phyloP scores from a whole-genome alignment of 2,797 vertebrate genomes.

The Poeciliopsis turneri region DNA sequence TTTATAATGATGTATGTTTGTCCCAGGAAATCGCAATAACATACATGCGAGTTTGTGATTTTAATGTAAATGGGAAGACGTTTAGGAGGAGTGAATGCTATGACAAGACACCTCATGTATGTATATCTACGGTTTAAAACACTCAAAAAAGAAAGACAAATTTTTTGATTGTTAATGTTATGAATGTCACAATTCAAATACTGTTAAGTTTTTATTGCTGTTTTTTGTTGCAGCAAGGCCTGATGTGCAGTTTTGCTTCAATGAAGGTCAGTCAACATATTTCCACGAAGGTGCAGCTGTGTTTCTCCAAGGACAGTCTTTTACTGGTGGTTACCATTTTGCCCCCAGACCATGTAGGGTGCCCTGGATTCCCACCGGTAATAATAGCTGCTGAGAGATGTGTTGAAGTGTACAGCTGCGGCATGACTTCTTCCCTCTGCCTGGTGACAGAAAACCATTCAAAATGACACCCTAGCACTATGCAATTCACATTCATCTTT shows the following conservation, averaged over 20 bases:
- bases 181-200: not conserved
- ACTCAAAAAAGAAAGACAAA: not conserved
- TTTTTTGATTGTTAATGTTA: too few species aligned
- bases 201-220: not conserved
- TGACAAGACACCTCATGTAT: not conserved
- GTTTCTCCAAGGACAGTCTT: slow-evolving; percentile 69
- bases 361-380: slow-evolving; percentile 75
- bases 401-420: slow-evolving; percentile 59
- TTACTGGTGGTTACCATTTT: slow-evolving; percentile 64
- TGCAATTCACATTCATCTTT: slow-evolving; percentile 8
- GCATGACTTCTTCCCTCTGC: slow-evolving; percentile 34
- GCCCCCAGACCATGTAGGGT: slow-evolving; percentile 67
- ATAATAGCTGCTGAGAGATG: slow-evolving; percentile 71
- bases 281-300: slow-evolving; percentile 65
- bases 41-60: not conserved
- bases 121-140: not conserved
- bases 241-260: slow-evolving; percentile 12
- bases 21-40: not conserved
- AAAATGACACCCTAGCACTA: slow-evolving; percentile 34
- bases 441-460: slow-evolving; percentile 40
- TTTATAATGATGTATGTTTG: not conserved
- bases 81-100: not conserved
- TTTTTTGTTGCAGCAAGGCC: slow-evolving; percentile 19
- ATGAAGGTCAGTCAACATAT: slow-evolving; percentile 31
- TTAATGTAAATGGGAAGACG: not conserved